These are phyloP conservation scores for Cephus runcator DNA, from an alignment of 2,888 invertebrate species.

Conservation along the genomic window DNA sequence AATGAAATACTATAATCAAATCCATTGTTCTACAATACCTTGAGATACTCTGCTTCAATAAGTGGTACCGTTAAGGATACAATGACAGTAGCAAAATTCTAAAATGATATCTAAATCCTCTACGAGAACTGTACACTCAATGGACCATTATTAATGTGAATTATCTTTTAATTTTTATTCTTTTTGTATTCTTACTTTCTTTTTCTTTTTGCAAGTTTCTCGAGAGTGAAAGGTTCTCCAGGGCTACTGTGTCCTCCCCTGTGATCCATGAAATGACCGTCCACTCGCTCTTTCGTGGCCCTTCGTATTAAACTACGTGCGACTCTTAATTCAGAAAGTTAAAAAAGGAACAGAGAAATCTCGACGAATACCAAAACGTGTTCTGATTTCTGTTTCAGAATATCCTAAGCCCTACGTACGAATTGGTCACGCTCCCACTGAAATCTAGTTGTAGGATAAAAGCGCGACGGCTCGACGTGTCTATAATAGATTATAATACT, in stretches of 20 bases:
- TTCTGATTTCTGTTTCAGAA: constrained; percentile 66
- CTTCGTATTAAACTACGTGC: constrained; percentile 12
- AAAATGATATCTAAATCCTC: background rate
- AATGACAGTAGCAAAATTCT: background rate
- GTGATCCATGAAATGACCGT: background rate
- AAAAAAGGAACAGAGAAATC: constrained; percentile 38
- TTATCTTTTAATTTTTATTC: background rate
- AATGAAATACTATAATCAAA: background rate
- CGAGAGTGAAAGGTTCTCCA: background rate
- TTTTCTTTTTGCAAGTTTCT: background rate
- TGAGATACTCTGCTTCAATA: background rate
- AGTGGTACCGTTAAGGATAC: background rate
- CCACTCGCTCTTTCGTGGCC: background rate
- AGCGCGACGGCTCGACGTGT: background rate
- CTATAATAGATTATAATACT: background rate
- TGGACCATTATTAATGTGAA: background rate
- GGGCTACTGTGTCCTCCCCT: background rate
- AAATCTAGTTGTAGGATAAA: background rate
- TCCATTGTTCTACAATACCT: background rate
- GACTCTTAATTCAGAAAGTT: constrained; percentile 24
- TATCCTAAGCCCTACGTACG: constrained; percentile 56
- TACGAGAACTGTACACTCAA: background rate
- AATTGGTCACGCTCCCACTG: constrained; percentile 50
- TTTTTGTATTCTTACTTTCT: background rate
- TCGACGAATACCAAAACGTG: constrained; percentile 55